Base-by-base conservation (phyloP, 2,888 invertebrate genomes). In the Drosophila falleni region DNA sequence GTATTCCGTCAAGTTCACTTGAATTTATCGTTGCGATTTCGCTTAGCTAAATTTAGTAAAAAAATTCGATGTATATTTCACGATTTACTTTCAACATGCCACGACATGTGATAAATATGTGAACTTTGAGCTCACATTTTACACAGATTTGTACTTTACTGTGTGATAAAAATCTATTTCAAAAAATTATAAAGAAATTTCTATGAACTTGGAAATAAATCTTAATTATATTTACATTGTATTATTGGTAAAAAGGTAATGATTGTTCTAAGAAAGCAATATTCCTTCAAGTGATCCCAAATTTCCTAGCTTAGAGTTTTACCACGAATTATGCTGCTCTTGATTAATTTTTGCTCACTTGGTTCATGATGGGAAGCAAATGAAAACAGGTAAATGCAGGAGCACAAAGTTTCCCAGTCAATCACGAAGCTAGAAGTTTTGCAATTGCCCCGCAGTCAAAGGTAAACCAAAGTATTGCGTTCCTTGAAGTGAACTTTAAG, bases 1-100 rank as follows among this genome's bases (percentile, higher is more conserved):
- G 50, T 46, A 63, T 26, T 69, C 29, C 63, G 39, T 56, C 60
- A 66, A 42, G 41, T 31, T 33, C 46, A 35, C 33, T 60, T 37
- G 41, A 54, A 44, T 63, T 63, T 71, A 60, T 61, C 9, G 19
- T 5, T 53, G 46, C 44, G 37, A 19, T 42, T 19, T n/a, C 11
- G 23, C n/a, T 50, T n/a, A 31, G 26, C 39, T 46, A 29, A 56
- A 69, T 37, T 51, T 8, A 15, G 4, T n/a, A 37, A 11, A 29
- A 5, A 53, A 33, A 16, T 5, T 42, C 5, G 16, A 41, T 31
- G 15, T 6, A 19, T 13, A 9, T 9, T 26, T 33, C 3, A 49
- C 16, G 16, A 33, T 49, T 16, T 49, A 31, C 3, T 13, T 6
- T 23, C 23, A n/a, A 3, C 16, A 19, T 19, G 11, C 11, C 11